These are phyloP conservation scores for Drosophila tripunctata DNA, from an alignment of 2,888 invertebrate genomes.

Conservation along the genomic window DNA sequence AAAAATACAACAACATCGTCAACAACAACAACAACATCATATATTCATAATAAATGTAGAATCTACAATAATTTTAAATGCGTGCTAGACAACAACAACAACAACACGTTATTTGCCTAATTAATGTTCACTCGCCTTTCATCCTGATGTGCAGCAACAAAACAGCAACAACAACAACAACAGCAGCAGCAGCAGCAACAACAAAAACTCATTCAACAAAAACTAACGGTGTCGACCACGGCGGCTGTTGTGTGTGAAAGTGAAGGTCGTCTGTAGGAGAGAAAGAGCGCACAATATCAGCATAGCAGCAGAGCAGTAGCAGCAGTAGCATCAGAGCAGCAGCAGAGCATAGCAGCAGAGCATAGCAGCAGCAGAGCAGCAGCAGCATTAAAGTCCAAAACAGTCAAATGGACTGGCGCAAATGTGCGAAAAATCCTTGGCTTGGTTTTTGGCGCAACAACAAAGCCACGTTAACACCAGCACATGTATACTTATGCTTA, in stretches of 20 bases:
- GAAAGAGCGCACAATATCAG: slow-evolving; percentile 59
- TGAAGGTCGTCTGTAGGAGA: slow-evolving; percentile 78
- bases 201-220: slow-evolving; percentile 49
- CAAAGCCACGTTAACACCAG: slow-evolving; percentile 55
- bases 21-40: too few species aligned
- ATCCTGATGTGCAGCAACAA: slow-evolving; percentile 35
- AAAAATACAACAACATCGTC: too few species aligned
- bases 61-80: slow-evolving; percentile 30
- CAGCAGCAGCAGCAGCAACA: slow-evolving; percentile 14
- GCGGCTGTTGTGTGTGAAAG: slow-evolving; percentile 52
- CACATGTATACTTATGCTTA: slow-evolving; percentile 21
- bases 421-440: slow-evolving; percentile 77
- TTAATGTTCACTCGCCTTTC: slow-evolving; percentile 50
- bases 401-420: slow-evolving; percentile 63
- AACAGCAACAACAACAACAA: slow-evolving; percentile 4
- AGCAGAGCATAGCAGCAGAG: slow-evolving; percentile 23
- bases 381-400: slow-evolving; percentile 44
- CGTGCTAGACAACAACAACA: slow-evolving; percentile 32
- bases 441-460: slow-evolving; percentile 76
- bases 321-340: slow-evolving; percentile 25
- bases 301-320: slow-evolving; percentile 28
- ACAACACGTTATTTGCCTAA: slow-evolving; percentile 59
- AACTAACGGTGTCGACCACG: slow-evolving; percentile 44
- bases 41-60: slow-evolving; percentile 36
- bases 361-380: slow-evolving; percentile 24